Base-by-base conservation (phyloP, 2,797 vertebrate species). In the Cryptoprocta ferox region DNA sequence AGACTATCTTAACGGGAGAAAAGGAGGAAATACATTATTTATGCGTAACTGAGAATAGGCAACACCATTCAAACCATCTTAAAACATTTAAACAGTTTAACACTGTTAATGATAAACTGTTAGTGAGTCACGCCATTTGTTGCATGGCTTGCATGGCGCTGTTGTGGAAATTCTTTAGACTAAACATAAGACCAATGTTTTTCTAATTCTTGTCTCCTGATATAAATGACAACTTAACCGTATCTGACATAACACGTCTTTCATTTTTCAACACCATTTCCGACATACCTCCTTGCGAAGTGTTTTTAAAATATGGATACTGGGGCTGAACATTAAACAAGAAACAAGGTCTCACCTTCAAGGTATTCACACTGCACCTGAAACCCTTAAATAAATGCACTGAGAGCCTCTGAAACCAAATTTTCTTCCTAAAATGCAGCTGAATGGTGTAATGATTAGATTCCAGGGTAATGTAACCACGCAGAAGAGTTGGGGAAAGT, bases 281-380 rank as follows among this genome's bases (percentile, higher is more conserved):
- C 83, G 16, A 80, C 10, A 83, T 26, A 79, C 35, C 16, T 78
- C n/a, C 48, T 61, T 45, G 14, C 16, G 79, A 82, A 86, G 39
- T 53, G n/a, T 53, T 83, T 93, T 91, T 85, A 61, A 96, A 96
- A 89, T 48, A 32, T 4, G 68, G 26, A 80, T 48, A 56, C 73
- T 90, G 24, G 26, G 11, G n/a, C 61, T 71, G 89, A 82, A 15
- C 16, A 68, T 45, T 80, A 90, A 92, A 71, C 9, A 86, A 82
- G 35, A 87, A 65, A 42, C 15, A 91, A 90, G 73, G 80, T 59
- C 9, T 84, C 42, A 93, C 59, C 59, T 24, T 39, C 61, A 26
- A 42, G 32, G 42, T 30, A 80, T 61, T 66, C 48, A 59, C 13
- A 30, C 3, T 26, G 19, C 16, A 63, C 18, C 42, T 76, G 84